Evolutionary conservation across 2,888 invertebrate species (phyloP).

Genomic region (Leptodirus hochenwartii): DNA sequence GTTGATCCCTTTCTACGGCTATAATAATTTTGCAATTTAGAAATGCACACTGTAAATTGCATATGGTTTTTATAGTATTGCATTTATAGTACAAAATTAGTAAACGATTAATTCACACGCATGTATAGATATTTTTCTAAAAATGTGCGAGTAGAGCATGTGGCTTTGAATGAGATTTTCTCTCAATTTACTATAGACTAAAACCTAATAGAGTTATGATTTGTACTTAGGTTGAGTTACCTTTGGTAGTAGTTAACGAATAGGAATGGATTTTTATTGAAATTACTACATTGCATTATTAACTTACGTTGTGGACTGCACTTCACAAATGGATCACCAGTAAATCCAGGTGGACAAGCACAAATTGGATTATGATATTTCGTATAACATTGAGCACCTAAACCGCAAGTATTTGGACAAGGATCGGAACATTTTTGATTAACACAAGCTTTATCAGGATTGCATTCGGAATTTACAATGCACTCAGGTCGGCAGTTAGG

Average conservation of each 20-base stretch:
- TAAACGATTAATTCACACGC: constrained; percentile 7
- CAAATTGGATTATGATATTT: constrained; percentile 79
- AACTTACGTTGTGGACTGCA: constrained; percentile 52
- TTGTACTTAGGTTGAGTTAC: neutral
- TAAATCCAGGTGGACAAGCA: constrained; percentile 66
- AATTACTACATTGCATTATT: constrained; percentile 13
- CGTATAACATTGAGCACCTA: constrained; percentile 63
- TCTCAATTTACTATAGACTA: neutral
- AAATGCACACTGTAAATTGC: too few species aligned
- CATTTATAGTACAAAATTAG: constrained; percentile 3
- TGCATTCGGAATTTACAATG: constrained; percentile 73
- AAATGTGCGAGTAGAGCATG: too few species aligned
- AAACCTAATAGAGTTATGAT: neutral
- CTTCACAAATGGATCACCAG: constrained; percentile 71
- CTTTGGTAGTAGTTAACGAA: neutral
- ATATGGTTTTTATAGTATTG: constrained; percentile 21
- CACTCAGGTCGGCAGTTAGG: constrained; percentile 73
- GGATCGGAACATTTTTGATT: constrained; percentile 77
- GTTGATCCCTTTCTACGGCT: constrained; percentile 19
- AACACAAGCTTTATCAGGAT: constrained; percentile 62
- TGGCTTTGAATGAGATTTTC: neutral
- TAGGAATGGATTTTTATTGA: too few species aligned
- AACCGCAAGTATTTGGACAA: constrained; percentile 74
- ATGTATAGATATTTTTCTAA: too few species aligned
- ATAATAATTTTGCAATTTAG: constrained; percentile 7